These are phyloP conservation scores for Pachyuromys duprasi DNA, from an alignment of 2,797 vertebrate species.

Conservation along the genomic window DNA sequence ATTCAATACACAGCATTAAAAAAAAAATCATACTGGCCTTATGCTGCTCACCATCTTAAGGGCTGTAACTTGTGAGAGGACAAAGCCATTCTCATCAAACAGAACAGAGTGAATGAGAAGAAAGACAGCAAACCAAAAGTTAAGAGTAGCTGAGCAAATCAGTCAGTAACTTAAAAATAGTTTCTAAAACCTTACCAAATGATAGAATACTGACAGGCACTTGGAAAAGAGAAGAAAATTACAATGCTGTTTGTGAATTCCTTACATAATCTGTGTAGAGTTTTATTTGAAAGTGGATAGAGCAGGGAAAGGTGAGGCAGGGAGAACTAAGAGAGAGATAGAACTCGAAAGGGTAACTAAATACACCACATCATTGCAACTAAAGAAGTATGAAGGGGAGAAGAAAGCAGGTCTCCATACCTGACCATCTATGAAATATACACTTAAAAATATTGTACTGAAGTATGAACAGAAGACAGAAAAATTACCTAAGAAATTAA, in stretches of 20 bases:
- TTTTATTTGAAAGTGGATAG: not conserved
- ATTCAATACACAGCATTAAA: not conserved
- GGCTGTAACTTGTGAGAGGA: not conserved
- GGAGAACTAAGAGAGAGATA: not conserved
- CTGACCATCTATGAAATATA: not conserved
- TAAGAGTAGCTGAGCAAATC: not conserved
- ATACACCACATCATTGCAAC: not conserved
- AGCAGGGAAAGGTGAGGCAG: not conserved
- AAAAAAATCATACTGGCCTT: not conserved
- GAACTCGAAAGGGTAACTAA: not conserved
- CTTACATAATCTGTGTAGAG: not conserved
- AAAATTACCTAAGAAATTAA: constrained; percentile 10
- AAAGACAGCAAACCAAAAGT: not conserved
- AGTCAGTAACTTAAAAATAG: not conserved
- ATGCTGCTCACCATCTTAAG: not conserved
- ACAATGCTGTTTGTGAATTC: not conserved
- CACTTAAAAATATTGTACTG: not conserved
- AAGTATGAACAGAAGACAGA: not conserved
- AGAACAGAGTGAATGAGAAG: not conserved
- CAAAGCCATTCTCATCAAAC: not conserved
- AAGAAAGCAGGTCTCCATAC: not conserved
- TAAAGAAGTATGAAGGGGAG: not conserved
- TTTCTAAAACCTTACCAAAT: not conserved
- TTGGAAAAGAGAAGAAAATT: constrained; percentile 3
- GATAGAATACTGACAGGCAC: not conserved